Evolutionary conservation across 2,888 invertebrate species (phyloP).

Genomic region (Teinopalpus imperialis): DNA sequence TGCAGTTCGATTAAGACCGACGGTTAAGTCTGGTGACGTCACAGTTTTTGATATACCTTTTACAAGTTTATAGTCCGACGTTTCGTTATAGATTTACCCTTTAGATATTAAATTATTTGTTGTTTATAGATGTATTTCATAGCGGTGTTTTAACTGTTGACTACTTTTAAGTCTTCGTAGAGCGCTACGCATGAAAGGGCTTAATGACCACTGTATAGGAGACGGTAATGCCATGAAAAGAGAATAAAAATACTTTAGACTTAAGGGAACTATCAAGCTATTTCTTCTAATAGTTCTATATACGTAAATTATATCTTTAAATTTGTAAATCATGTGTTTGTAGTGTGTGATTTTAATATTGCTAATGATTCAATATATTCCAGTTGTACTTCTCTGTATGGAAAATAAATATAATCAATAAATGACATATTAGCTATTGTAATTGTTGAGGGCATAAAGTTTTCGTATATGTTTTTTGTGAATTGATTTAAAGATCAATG

Average conservation of each 20-base stretch:
- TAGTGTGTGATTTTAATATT: constrained; percentile 7
- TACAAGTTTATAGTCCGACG: constrained; percentile 66
- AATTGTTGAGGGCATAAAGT: neutral
- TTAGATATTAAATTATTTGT: constrained; percentile 50
- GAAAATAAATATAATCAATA: neutral
- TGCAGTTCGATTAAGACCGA: constrained; percentile 18
- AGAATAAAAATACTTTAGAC: neutral
- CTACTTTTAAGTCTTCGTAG: constrained; percentile 72
- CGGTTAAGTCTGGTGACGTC: constrained; percentile 18
- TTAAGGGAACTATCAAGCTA: constrained; percentile 2
- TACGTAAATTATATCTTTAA: constrained; percentile 26
- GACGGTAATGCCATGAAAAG: neutral
- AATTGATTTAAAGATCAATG: neutral
- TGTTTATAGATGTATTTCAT: constrained; percentile 58
- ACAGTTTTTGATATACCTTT: constrained; percentile 68
- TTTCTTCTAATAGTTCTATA: constrained; percentile 30
- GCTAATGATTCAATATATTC: constrained; percentile 8
- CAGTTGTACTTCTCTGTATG: constrained; percentile 1
- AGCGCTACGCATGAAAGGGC: constrained; percentile 44
- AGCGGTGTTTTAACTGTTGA: constrained; percentile 71
- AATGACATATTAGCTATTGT: neutral
- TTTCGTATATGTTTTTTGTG: constrained; percentile 1
- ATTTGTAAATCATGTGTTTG: constrained; percentile 3
- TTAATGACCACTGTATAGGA: constrained; percentile 20
- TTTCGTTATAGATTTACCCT: constrained; percentile 67